Evolutionary conservation across 1,140 invertebrate species (phyloP).

Genomic region (Eciton burchellii): DNA sequence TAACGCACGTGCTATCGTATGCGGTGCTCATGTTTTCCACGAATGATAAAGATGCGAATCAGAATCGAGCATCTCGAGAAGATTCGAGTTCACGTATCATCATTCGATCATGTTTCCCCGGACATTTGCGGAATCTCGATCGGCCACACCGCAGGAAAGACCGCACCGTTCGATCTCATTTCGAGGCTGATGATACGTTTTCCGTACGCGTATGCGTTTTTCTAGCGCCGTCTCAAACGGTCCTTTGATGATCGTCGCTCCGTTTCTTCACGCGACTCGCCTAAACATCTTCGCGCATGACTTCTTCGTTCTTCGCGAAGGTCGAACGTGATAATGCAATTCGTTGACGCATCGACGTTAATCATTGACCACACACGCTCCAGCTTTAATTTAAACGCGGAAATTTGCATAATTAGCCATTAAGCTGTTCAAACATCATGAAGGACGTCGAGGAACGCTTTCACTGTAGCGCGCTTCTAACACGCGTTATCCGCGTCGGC

Average conservation of each 20-base stretch:
- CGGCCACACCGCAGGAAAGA: no score
- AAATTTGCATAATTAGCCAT: constrained; percentile 57
- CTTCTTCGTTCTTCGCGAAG: constrained; percentile 2
- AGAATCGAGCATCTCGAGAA: no score
- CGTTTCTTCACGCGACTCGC: background rate
- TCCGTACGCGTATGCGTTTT: no score
- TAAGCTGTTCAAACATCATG: constrained; percentile 50
- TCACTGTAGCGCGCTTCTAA: constrained; percentile 40
- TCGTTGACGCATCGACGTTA: constrained; percentile 8
- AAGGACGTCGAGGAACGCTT: constrained; percentile 51
- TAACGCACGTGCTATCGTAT: background rate
- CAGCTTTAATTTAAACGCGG: constrained; percentile 14
- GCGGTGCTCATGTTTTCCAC: no score
- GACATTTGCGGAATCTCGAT: no score
- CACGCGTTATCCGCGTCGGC: constrained; percentile 20
- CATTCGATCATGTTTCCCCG: no score
- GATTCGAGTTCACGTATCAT: no score
- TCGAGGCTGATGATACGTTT: no score
- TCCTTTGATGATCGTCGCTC: background rate
- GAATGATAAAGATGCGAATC: no score
- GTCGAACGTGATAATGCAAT: constrained; percentile 25
- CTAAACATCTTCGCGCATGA: constrained; percentile 26
- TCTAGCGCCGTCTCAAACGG: background rate
- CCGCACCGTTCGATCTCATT: no score
- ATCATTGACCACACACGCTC: constrained; percentile 37